Evolutionary conservation across 1,140 invertebrate genomes (phyloP), one percentile per base, ranked within the genome.

Genomic region (Pachyrhynchus sulphureomaculatus): DNA sequence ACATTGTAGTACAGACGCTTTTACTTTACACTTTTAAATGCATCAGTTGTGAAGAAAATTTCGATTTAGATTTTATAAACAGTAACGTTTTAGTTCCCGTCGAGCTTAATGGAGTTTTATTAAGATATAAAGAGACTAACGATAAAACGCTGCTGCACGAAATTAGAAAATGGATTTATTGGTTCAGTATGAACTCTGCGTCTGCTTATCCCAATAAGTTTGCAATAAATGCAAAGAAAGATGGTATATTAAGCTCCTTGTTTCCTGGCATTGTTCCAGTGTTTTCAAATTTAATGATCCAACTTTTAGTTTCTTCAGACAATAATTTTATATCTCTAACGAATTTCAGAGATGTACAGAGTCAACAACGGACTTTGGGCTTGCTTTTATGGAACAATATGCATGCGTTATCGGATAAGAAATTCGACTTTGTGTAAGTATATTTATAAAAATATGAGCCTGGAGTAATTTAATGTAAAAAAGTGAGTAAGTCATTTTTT

Each of bases 341-440:
- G 0, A 70, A 69, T 52, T 73, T 69, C 42, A 58, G 64, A 34
- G 62, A 71, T 23, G 32, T 64, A 13, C 41, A 65, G 23, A 52
- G 63, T n/a, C 64, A 69, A 56, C 66, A 66, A 41, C 23, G 60
- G 18, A 67, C 44, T 47, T 39, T 76, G n/a, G 68, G 56, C 56
- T 12, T 49, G 10, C 49, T 64, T 10, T 48, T 76, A 24, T 76
- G 74, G 74, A 63, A 53, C 21, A 74, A 76, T 64, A 56, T 71
- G 26, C 48, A 62, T 26, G 67, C 68, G 15, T 32, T 74, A n/a
- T 67, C 69, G 5, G 36, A 57, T n/a, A 34, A 60, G 10, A 39
- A 59, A 9, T 72, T 68, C 48, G 71, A 75, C 59, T 72, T 65
- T 57, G 17, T 65, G 68, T 69, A 58, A 69, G 68, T 68, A 49